These are phyloP conservation scores for Orius laevigatus DNA, from an alignment of 1,140 invertebrate species.

Conservation along the genomic window DNA sequence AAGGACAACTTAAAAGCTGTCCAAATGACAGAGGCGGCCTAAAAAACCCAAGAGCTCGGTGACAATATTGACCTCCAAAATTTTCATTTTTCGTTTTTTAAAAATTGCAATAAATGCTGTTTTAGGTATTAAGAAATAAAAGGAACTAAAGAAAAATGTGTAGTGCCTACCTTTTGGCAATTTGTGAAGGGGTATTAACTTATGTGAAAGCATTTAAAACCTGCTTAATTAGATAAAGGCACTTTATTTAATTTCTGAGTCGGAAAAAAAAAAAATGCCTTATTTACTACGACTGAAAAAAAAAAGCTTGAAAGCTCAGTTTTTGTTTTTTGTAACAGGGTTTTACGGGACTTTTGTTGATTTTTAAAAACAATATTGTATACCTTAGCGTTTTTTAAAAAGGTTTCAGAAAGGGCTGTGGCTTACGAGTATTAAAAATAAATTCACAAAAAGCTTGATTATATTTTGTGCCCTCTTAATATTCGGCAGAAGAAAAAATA, in stretches of 20 bases:
- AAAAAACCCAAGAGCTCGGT: constrained; percentile 11
- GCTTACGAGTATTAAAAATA: too few relatives aligned
- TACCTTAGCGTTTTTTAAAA: too few relatives aligned
- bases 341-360: too few relatives aligned
- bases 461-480: background rate
- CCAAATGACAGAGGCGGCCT: constrained; percentile 7
- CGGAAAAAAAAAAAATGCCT: background rate
- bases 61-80: constrained; percentile 11
- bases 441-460: background rate
- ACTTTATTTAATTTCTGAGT: too few relatives aligned
- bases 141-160: background rate
- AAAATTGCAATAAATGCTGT: background rate
- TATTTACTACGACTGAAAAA: constrained; percentile 1
- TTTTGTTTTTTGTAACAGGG: background rate
- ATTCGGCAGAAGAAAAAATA: background rate
- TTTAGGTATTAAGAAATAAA: background rate
- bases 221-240: background rate
- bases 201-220: constrained; percentile 12
- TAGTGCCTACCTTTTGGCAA: constrained; percentile 9
- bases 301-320: constrained; percentile 2
- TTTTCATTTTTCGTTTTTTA: background rate
- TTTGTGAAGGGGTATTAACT: constrained; percentile 7
- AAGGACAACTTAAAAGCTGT: too few relatives aligned
- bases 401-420: too few relatives aligned
- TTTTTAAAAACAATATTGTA: too few relatives aligned